These are phyloP conservation scores for Drosophila ercepeae DNA, from an alignment of 1,140 invertebrate species.

Conservation along the genomic window DNA sequence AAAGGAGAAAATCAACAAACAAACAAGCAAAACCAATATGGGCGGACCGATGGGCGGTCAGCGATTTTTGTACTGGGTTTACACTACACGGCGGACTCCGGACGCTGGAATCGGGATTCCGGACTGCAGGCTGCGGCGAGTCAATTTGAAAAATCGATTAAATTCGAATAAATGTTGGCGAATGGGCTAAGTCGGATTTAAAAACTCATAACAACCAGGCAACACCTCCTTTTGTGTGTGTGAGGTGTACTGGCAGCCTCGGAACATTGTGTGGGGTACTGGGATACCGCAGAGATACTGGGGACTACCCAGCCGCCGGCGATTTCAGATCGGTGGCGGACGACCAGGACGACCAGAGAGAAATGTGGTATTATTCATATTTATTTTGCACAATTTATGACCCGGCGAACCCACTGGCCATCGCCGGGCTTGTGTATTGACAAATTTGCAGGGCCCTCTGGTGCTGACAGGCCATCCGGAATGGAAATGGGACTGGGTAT, in stretches of 20 bases:
- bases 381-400: conserved; percentile 77
- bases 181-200: conserved; percentile 71
- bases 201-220: conserved; percentile 81
- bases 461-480: conserved; percentile 31
- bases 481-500: conserved; percentile 14
- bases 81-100: conserved; percentile 32
- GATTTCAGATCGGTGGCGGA: conserved; percentile 35
- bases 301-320: conserved; percentile 55
- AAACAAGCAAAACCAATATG: conserved; percentile 65
- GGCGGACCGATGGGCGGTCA: conserved; percentile 69
- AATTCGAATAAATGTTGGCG: conserved; percentile 80
- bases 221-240: conserved; percentile 68
- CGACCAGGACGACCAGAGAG: conserved; percentile 10
- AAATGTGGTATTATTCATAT: conserved; percentile 70
- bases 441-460: conserved; percentile 60
- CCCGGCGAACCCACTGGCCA: conserved; percentile 31
- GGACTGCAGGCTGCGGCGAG: conserved; percentile 29
- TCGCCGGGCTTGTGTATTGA: conserved; percentile 49
- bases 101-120: neutral
- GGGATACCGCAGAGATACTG: too few relatives aligned
- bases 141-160: conserved; percentile 81
- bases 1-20: conserved; percentile 28
- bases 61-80: conserved; percentile 64
- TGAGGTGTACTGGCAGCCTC: conserved; percentile 52
- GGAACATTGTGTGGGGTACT: conserved; percentile 75